Percentiles rank a stretch among this genome's conserved stretches.
Evolutionary conservation across 2,888 invertebrate species (phyloP).

Genomic region (Uropetala carovei): DNA sequence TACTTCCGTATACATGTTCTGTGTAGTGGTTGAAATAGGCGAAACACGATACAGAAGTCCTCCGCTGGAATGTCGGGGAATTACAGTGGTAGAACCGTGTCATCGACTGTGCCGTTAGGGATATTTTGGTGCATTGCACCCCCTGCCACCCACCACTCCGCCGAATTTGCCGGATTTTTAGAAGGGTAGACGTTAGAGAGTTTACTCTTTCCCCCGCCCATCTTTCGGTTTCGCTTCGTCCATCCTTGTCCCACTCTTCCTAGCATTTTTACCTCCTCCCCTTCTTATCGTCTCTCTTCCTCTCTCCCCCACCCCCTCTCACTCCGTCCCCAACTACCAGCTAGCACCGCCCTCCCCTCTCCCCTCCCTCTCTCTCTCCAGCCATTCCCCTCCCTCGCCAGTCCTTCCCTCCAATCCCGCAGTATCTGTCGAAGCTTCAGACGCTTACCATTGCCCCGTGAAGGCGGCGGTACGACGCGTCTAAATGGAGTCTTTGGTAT

Average conservation of each 20-base stretch:
- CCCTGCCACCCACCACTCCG: too few relatives aligned
- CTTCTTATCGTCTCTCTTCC: background rate
- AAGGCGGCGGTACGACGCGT: background rate
- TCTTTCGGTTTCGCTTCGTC: constrained; percentile 47
- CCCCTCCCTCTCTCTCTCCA: background rate
- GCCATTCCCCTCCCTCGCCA: background rate
- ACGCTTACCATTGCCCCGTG: background rate
- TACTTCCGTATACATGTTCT: too few relatives aligned
- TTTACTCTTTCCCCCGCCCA: background rate
- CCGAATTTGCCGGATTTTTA: too few relatives aligned
- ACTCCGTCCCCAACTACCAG: background rate
- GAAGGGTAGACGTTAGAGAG: too few relatives aligned
- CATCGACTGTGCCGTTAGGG: too few relatives aligned
- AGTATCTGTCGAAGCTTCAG: constrained; percentile 41
- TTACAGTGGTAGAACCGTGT: too few relatives aligned
- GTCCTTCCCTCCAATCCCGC: constrained; percentile 40
- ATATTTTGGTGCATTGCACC: too few relatives aligned
- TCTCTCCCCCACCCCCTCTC: background rate
- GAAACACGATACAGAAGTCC: too few relatives aligned
- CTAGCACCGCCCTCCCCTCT: too few relatives aligned
- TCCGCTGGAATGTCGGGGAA: too few relatives aligned
- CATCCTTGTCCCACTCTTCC: constrained; percentile 61
- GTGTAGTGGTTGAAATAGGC: too few relatives aligned
- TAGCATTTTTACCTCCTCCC: background rate
- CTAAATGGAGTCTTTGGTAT: background rate